Evolutionary conservation across 2,797 vertebrate genomes (phyloP).

Genomic region (Brachyrhaphis roseni): DNA sequence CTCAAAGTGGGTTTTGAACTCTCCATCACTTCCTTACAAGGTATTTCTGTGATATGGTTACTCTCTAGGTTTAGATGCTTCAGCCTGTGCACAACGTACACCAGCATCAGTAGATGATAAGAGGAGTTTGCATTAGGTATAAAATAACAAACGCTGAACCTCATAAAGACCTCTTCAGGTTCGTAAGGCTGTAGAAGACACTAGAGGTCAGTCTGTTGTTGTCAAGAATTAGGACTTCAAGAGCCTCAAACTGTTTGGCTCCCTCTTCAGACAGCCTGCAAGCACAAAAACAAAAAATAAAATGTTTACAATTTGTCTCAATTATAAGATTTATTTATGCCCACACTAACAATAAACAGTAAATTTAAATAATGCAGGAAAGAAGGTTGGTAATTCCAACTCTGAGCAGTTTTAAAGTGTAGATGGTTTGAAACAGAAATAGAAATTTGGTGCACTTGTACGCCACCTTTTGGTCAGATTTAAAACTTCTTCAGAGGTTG

Average conservation of each 20-base stretch:
- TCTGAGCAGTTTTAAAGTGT: neutral
- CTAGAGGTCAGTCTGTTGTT: slow-evolving; percentile 83
- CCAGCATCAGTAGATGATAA: neutral
- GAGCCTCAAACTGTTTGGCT: slow-evolving; percentile 71
- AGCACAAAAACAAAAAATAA: neutral
- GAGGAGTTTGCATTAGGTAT: neutral
- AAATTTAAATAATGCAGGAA: neutral
- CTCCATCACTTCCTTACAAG: slow-evolving; percentile 74
- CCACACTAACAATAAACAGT: neutral
- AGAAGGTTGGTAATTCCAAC: neutral
- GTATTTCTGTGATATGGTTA: slow-evolving; percentile 84
- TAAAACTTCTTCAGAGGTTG: slow-evolving; percentile 4
- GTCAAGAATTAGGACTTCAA: slow-evolving; percentile 87
- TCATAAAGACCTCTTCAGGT: slow-evolving; percentile 79
- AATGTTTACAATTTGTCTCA: neutral
- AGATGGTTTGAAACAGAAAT: neutral
- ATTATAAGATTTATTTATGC: neutral
- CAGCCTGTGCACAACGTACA: slow-evolving; percentile 74
- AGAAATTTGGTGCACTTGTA: slow-evolving; percentile 37
- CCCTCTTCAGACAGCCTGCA: slow-evolving; percentile 37
- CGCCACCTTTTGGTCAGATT: slow-evolving; percentile 60
- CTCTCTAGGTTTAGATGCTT: slow-evolving; percentile 85
- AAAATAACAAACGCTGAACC: neutral
- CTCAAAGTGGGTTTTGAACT: slow-evolving; percentile 5
- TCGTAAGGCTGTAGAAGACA: slow-evolving; percentile 82